Evolutionary conservation across 1,140 invertebrate species (phyloP).

Genomic region (Ephestia elutella): DNA sequence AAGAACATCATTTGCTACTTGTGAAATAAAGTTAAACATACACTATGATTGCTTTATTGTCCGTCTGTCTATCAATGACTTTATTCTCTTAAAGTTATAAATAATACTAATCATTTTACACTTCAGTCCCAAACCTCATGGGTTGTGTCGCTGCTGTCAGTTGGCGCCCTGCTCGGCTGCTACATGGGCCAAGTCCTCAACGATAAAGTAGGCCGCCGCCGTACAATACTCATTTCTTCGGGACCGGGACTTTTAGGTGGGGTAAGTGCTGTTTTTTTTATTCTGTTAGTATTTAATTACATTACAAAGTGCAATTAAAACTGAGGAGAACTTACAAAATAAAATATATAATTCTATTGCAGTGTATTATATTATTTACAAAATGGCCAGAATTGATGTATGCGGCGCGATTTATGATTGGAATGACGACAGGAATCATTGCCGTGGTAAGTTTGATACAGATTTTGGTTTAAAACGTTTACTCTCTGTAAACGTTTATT

Average conservation of each 20-base stretch:
- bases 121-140: slow-evolving; percentile 75
- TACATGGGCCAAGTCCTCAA: slow-evolving; percentile 73
- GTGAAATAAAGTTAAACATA: too few relatives aligned
- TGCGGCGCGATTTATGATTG: slow-evolving; percentile 73
- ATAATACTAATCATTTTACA: too few relatives aligned
- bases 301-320: too few relatives aligned
- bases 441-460: slow-evolving; percentile 64
- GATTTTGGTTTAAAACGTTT: background rate
- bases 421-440: slow-evolving; percentile 77
- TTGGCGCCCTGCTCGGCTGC: slow-evolving; percentile 80
- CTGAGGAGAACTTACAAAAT: background rate
- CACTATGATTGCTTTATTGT: too few relatives aligned
- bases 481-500: too few relatives aligned
- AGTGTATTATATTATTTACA: slow-evolving; percentile 76
- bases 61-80: too few relatives aligned
- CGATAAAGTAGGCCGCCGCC: slow-evolving; percentile 79
- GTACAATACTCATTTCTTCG: slow-evolving; percentile 75
- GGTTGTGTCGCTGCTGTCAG: slow-evolving; percentile 80
- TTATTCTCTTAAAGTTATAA: too few relatives aligned
- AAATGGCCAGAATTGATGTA: slow-evolving; percentile 66
- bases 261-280: slow-evolving; percentile 40
- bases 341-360: slow-evolving; percentile 64
- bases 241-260: slow-evolving; percentile 72
- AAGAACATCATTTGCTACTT: too few relatives aligned
- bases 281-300: too few relatives aligned